Evolutionary conservation across 2,113 vertebrate genomes (phyloP).

Genomic region (Mola mola): DNA sequence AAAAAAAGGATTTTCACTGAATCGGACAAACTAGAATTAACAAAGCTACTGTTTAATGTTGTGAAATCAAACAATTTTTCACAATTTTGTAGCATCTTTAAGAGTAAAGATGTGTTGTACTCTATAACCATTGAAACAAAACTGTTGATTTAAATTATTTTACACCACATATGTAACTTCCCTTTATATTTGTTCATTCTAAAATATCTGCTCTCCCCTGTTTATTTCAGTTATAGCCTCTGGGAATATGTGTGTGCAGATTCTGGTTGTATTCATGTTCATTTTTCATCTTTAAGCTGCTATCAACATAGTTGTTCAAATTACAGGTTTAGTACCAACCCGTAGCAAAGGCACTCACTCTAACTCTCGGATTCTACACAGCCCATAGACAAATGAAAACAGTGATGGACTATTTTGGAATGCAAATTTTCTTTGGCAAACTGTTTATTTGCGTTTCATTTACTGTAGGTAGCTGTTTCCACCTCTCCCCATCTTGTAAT

Average conservation of each 20-base stretch:
- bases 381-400: not conserved
- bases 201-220: not conserved
- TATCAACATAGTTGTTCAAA: too few species aligned
- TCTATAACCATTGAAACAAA: too few species aligned
- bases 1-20: not conserved
- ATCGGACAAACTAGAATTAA: not conserved
- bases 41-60: not conserved
- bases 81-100: not conserved
- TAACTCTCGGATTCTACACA: not conserved
- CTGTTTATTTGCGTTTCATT: too few species aligned
- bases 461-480: too few species aligned
- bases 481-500: too few species aligned
- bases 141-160: too few species aligned
- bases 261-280: not conserved
- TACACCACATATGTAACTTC: too few species aligned
- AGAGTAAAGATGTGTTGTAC: not conserved
- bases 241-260: not conserved
- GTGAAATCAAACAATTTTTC: not conserved
- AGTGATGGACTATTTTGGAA: constrained; percentile 3
- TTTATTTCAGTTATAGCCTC: not conserved
- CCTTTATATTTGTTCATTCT: not conserved
- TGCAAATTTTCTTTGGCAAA: not conserved
- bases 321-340: not conserved
- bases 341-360: constrained; percentile 22
- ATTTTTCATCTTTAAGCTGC: constrained; percentile 4